Conservation (phyloP, 2,797 vertebrate species). For the Arnoldichthys spilopterus region DNA sequence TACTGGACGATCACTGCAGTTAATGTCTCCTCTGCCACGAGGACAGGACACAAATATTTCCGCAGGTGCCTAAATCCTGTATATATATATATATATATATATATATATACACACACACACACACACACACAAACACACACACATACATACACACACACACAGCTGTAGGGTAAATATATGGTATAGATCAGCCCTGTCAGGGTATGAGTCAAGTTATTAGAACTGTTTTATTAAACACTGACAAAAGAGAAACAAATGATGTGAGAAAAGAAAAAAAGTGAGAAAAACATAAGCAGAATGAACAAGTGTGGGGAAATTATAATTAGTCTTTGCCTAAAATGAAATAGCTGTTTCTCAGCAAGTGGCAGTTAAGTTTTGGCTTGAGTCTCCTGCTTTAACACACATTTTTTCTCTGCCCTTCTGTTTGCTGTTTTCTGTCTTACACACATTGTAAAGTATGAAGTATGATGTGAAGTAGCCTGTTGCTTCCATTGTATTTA, state of each 20-base stretch:
- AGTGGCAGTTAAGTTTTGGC: not conserved
- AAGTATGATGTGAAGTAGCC: not conserved
- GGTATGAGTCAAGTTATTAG: conserved; percentile 22
- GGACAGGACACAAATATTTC: no score
- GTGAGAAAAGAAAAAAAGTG: not conserved
- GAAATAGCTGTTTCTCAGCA: not conserved
- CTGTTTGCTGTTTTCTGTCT: not conserved
- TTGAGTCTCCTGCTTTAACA: not conserved
- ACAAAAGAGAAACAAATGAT: not conserved
- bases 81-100: no score
- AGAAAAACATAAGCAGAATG: not conserved
- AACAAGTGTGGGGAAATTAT: conserved; percentile 1
- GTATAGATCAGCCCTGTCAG: no score
- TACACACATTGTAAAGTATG: not conserved
- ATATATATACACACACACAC: no score
- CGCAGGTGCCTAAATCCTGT: no score
- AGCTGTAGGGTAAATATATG: no score
- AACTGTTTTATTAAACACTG: conserved; percentile 19
- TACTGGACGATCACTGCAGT: no score
- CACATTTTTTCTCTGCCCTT: not conserved
- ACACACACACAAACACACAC: no score
- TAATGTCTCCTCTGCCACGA: no score
- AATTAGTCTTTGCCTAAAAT: conserved; percentile 3
- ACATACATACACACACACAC: no score
- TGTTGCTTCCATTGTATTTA: not conserved